Percentiles rank a stretch among this genome's conserved stretches.
Conservation (phyloP, 2,888 invertebrate species). For the Epinotia brunnichana region DNA sequence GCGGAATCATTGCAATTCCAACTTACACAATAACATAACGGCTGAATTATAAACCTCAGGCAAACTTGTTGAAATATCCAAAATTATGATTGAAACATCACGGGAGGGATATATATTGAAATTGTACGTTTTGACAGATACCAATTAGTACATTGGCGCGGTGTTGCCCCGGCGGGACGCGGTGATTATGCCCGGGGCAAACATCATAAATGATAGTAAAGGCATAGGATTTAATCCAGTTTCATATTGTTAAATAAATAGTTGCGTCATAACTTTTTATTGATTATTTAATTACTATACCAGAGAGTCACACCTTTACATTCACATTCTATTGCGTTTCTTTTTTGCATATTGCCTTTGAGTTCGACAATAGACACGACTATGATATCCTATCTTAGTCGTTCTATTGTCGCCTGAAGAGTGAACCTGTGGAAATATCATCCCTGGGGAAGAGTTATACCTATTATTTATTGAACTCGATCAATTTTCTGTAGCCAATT, state of each 20-base stretch:
- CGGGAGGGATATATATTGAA: neutral
- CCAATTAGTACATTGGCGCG: conserved; percentile 15
- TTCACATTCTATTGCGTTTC: neutral
- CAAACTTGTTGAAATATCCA: neutral
- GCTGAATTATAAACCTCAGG: neutral
- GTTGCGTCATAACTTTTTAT: neutral
- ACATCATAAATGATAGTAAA: neutral
- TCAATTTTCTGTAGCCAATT: neutral
- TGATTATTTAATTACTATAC: too few species aligned
- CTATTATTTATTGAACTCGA: neutral
- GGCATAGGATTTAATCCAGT: conserved; percentile 7
- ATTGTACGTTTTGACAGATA: conserved; percentile 13
- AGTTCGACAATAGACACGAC: neutral
- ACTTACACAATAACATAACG: neutral
- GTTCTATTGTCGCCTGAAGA: too few species aligned
- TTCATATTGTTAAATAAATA: conserved; percentile 8
- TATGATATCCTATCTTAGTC: too few species aligned
- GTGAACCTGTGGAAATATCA: too few species aligned
- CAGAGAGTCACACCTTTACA: too few species aligned
- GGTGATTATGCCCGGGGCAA: conserved; percentile 13
- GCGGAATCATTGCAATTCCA: neutral
- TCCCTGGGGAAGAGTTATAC: neutral
- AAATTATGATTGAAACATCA: conserved; percentile 2
- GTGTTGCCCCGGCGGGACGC: neutral
- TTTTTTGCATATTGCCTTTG: neutral